These are phyloP conservation scores for Caenorhabditis sinica DNA, from an alignment of 2,888 invertebrate genomes.

Conservation along the genomic window DNA sequence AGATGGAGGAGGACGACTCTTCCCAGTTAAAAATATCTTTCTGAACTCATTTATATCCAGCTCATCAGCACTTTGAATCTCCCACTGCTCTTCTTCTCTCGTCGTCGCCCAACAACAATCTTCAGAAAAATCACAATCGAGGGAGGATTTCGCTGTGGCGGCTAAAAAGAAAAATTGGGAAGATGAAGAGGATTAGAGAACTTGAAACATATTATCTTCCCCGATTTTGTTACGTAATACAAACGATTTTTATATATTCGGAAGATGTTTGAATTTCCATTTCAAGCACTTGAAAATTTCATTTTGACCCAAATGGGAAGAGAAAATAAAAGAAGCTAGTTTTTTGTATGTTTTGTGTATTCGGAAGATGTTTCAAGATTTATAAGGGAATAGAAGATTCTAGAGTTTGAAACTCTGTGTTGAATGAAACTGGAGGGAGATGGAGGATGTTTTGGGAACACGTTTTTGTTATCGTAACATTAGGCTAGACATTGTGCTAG, in stretches of 20 bases:
- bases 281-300: slow-evolving; percentile 41
- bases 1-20: slow-evolving; percentile 72
- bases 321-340: neutral
- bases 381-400: neutral
- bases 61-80: slow-evolving; percentile 58
- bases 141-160: slow-evolving; percentile 43
- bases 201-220: slow-evolving; percentile 24
- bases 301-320: slow-evolving; percentile 24
- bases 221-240: slow-evolving; percentile 23
- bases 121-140: slow-evolving; percentile 69
- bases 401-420: neutral
- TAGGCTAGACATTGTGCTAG: no score
- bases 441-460: no score
- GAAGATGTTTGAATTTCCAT: slow-evolving; percentile 28
- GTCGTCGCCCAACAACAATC: slow-evolving; percentile 70
- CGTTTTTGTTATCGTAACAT: no score
- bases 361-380: neutral
- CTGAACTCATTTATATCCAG: slow-evolving; percentile 74
- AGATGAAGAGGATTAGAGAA: slow-evolving; percentile 21
- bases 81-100: slow-evolving; percentile 67
- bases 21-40: slow-evolving; percentile 73
- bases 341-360: slow-evolving; percentile 13
- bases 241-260: slow-evolving; percentile 15
- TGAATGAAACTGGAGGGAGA: neutral
- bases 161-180: slow-evolving; percentile 12